Evolutionary conservation across 2,797 vertebrate genomes (phyloP).

Genomic region (Serranus cabrilla): DNA sequence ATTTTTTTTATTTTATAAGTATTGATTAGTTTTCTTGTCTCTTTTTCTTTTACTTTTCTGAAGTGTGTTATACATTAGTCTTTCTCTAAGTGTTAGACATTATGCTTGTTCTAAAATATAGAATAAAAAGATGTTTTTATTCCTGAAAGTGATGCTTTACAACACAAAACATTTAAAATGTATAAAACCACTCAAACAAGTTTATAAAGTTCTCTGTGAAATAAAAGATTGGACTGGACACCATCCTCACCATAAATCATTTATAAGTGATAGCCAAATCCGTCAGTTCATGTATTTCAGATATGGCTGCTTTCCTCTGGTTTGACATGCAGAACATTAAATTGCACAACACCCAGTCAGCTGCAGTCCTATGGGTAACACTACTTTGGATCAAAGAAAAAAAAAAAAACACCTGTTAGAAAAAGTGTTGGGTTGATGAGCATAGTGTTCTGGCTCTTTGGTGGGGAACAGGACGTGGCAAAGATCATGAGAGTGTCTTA

Average conservation of each 20-base stretch:
- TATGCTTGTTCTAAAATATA: too few species aligned
- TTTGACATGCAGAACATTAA: constrained; percentile 27
- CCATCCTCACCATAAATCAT: constrained; percentile 13
- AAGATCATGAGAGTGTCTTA: neutral
- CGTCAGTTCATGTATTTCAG: constrained; percentile 46
- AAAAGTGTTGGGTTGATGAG: constrained; percentile 16
- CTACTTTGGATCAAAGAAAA: constrained; percentile 28
- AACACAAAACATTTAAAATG: too few species aligned
- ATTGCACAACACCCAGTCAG: constrained; percentile 55
- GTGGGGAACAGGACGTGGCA: neutral
- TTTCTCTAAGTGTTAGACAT: too few species aligned
- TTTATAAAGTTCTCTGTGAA: neutral
- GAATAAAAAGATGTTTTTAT: too few species aligned
- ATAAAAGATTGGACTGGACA: constrained; percentile 15
- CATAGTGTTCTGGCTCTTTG: neutral
- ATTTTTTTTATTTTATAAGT: too few species aligned
- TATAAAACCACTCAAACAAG: neutral
- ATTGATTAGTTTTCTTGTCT: too few species aligned
- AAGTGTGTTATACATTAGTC: too few species aligned
- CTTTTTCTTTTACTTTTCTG: too few species aligned
- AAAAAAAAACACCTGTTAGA: constrained; percentile 24
- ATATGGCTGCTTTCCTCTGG: constrained; percentile 29
- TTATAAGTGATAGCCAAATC: constrained; percentile 39
- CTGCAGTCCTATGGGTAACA: constrained; percentile 47
- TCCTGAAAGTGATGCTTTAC: too few species aligned